These are phyloP conservation scores for Cydia splendana DNA, from an alignment of 1,140 invertebrate genomes.

Conservation along the genomic window DNA sequence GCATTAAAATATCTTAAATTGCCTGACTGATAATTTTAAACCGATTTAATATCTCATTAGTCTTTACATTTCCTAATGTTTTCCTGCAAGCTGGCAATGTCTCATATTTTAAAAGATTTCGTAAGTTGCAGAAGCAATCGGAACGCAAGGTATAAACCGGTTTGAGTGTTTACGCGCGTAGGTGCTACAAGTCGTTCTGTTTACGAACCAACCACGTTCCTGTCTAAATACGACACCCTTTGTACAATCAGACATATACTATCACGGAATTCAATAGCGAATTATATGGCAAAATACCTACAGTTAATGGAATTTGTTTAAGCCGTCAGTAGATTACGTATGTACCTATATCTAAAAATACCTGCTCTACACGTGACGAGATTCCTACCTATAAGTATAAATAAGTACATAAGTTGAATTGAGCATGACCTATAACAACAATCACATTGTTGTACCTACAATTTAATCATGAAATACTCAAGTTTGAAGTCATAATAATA, in stretches of 20 bases:
- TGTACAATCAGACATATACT: slow-evolving; percentile 3
- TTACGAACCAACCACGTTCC: background rate
- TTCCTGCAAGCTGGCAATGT: no score
- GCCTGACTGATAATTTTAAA: no score
- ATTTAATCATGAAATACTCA: background rate
- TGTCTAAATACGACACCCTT: background rate
- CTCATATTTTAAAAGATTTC: background rate
- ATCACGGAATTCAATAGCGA: background rate
- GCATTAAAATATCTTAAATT: no score
- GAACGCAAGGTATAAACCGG: slow-evolving; percentile 9
- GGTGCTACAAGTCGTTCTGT: background rate
- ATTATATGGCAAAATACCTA: background rate
- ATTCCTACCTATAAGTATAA: background rate
- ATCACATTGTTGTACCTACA: slow-evolving; percentile 2
- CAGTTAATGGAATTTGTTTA: background rate
- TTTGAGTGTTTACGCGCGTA: background rate
- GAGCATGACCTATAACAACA: background rate
- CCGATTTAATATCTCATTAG: no score
- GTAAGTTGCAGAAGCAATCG: slow-evolving; percentile 2
- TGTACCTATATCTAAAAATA: slow-evolving; percentile 7
- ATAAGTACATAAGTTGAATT: background rate
- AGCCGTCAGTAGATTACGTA: background rate
- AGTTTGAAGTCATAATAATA: background rate
- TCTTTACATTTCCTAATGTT: no score
- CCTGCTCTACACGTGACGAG: background rate